Percentiles rank a stretch among this genome's conserved stretches.
phyloP scores from a whole-genome alignment of 2,888 invertebrate genomes.

The Lomographa bimaculata region DNA sequence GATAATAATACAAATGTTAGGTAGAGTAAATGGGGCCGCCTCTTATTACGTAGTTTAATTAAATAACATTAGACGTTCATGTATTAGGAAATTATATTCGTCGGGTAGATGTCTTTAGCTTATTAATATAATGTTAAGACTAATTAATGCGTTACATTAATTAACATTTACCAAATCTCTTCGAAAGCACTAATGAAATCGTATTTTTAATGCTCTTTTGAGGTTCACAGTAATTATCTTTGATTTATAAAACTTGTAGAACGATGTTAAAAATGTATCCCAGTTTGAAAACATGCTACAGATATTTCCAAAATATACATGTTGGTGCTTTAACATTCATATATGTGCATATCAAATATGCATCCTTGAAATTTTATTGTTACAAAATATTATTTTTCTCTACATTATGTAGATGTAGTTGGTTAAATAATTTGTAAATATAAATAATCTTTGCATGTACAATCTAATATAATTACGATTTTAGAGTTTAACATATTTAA shows the following conservation, averaged over 20 bases:
- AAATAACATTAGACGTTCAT: slow-evolving; percentile 61
- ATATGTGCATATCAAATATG: slow-evolving; percentile 64
- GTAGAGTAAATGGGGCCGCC: slow-evolving; percentile 77
- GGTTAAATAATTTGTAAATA: slow-evolving; percentile 60
- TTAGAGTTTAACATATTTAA: slow-evolving; percentile 35
- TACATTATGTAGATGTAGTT: slow-evolving; percentile 43
- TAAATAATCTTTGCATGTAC: slow-evolving; percentile 59
- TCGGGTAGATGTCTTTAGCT: slow-evolving; percentile 63
- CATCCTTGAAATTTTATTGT: slow-evolving; percentile 51
- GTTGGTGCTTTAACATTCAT: slow-evolving; percentile 66
- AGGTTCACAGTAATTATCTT: slow-evolving; percentile 18
- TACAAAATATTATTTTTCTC: slow-evolving; percentile 55
- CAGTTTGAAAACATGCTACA: slow-evolving; percentile 41
- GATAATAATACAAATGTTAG: too few relatives aligned
- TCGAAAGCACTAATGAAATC: slow-evolving; percentile 46
- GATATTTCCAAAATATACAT: slow-evolving; percentile 52
- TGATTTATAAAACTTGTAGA: not conserved
- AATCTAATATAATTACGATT: slow-evolving; percentile 48
- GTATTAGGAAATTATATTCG: slow-evolving; percentile 68
- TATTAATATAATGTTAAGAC: slow-evolving; percentile 55
- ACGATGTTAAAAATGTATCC: slow-evolving; percentile 24
- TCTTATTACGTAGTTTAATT: slow-evolving; percentile 64
- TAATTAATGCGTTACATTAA: slow-evolving; percentile 51
- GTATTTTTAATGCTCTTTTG: slow-evolving; percentile 30
- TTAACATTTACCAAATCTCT: slow-evolving; percentile 75